Evolutionary conservation across 2,888 invertebrate genomes (phyloP).

Genomic region (Lissocephala sabroskyi): DNA sequence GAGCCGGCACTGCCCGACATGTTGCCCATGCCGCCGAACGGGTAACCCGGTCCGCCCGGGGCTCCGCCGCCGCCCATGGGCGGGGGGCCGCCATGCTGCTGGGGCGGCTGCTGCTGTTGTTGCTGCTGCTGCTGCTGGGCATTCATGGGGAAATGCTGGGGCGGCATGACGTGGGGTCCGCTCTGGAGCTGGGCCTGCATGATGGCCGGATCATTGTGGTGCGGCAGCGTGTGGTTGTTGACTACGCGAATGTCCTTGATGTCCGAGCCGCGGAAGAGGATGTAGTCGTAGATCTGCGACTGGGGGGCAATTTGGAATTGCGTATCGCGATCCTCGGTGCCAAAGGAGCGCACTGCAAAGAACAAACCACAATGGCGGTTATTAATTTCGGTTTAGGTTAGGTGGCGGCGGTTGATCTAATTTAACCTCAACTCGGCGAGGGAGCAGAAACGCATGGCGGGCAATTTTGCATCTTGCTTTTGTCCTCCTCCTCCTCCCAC

Average conservation of each 20-base stretch:
- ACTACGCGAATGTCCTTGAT: slow-evolving; percentile 99
- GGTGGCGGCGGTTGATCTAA: slow-evolving; percentile 1
- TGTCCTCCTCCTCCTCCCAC: no score
- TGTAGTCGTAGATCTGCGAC: slow-evolving; percentile 98
- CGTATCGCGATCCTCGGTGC: slow-evolving; percentile 97
- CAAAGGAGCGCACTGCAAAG: slow-evolving; percentile 94
- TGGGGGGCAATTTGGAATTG: slow-evolving; percentile 96
- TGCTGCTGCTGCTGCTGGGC: slow-evolving; percentile 69
- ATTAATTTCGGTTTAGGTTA: slow-evolving; percentile 1
- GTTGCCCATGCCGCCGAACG: slow-evolving; percentile 65
- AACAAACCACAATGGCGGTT: slow-evolving; percentile 60
- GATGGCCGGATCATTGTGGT: slow-evolving; percentile 98
- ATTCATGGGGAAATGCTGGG: slow-evolving; percentile 80
- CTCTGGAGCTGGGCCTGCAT: slow-evolving; percentile 89
- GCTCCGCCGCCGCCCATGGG: slow-evolving; percentile 69
- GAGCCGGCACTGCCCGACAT: slow-evolving; percentile 66
- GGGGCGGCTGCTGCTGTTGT: slow-evolving; percentile 28
- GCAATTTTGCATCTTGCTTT: slow-evolving; percentile 4
- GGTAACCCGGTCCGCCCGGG: slow-evolving; percentile 70
- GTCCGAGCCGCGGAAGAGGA: slow-evolving; percentile 97
- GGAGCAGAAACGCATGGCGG: slow-evolving; percentile 22
- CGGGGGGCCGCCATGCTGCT: slow-evolving; percentile 45
- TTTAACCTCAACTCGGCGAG: slow-evolving; percentile 42
- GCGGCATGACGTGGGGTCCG: slow-evolving; percentile 72
- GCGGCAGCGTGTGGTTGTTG: slow-evolving; percentile 87